These are phyloP conservation scores for Rhyacophila evoluta DNA, from an alignment of 2,888 invertebrate species.

Conservation along the genomic window DNA sequence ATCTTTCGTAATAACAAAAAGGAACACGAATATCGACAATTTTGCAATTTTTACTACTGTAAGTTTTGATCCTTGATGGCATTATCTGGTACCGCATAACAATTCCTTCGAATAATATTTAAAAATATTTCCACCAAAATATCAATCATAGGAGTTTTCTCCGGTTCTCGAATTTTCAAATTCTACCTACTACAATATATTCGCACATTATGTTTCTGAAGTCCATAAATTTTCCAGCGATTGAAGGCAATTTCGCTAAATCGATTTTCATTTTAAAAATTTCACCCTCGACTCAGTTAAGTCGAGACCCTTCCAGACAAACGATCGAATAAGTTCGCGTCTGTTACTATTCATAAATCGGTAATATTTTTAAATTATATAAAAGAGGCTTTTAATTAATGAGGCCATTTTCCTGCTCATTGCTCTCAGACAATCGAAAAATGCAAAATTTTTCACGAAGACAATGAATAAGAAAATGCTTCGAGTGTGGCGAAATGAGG, in stretches of 20 bases:
- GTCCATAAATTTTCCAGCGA: neutral
- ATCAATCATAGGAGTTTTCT: no score
- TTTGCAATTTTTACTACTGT: no score
- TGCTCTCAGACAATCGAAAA: constrained; percentile 52
- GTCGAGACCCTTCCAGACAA: neutral
- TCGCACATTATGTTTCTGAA: neutral
- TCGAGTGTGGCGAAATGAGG: constrained; percentile 49
- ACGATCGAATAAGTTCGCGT: constrained; percentile 1
- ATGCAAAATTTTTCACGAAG: constrained; percentile 42
- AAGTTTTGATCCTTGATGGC: no score
- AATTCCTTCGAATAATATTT: no score
- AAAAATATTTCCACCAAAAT: no score
- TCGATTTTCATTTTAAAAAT: constrained; percentile 21
- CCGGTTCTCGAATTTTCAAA: no score
- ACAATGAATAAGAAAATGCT: constrained; percentile 39
- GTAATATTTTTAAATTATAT: constrained; percentile 20
- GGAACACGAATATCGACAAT: no score
- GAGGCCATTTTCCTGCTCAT: constrained; percentile 51
- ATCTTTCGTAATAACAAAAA: no score
- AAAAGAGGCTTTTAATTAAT: constrained; percentile 50
- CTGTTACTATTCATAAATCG: constrained; percentile 18
- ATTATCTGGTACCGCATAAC: no score
- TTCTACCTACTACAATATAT: no score
- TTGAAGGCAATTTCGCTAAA: neutral
- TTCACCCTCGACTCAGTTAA: neutral